A percentile compares a stretch with the other conserved stretches of the same genome.
These are phyloP conservation scores for Penelope pileata DNA, from an alignment of 2,113 vertebrate genomes.

Conservation along the genomic window DNA sequence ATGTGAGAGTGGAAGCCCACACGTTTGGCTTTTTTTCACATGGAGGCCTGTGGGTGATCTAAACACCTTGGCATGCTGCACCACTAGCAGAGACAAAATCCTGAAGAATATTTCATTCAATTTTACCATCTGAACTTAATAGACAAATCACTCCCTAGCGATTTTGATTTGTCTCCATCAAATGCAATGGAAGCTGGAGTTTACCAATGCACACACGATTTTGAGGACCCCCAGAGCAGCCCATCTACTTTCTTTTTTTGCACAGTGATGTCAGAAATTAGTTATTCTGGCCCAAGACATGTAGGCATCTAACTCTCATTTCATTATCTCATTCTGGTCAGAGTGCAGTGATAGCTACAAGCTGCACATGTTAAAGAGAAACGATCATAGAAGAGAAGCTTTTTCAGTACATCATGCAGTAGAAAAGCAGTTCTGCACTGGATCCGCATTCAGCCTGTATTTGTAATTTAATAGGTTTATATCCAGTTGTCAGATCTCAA, in stretches of 20 bases:
- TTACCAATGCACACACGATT: rapidly evolving
- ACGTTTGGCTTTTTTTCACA: not conserved
- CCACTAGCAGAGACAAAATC: not conserved
- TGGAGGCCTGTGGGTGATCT: not conserved
- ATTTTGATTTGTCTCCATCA: not conserved
- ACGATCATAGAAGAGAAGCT: not conserved
- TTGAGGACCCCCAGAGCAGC: not conserved
- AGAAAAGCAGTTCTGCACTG: not conserved
- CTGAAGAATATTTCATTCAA: not conserved
- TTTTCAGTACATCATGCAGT: not conserved
- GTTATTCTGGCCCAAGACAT: not conserved
- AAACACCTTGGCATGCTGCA: not conserved
- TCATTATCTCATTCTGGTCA: not conserved
- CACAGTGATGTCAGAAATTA: not conserved
- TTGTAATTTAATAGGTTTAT: not conserved
- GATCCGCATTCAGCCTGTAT: not conserved
- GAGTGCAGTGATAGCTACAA: not conserved
- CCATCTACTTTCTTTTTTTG: rapidly evolving
- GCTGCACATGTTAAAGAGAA: not conserved
- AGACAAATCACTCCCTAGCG: no score
- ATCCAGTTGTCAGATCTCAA: not conserved
- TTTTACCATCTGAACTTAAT: not conserved
- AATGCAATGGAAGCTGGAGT: not conserved
- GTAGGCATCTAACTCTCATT: not conserved
- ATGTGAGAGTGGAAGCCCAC: not conserved